phyloP scores from a whole-genome alignment of 1,140 invertebrate genomes.

The Drosophila tropicalis region DNA sequence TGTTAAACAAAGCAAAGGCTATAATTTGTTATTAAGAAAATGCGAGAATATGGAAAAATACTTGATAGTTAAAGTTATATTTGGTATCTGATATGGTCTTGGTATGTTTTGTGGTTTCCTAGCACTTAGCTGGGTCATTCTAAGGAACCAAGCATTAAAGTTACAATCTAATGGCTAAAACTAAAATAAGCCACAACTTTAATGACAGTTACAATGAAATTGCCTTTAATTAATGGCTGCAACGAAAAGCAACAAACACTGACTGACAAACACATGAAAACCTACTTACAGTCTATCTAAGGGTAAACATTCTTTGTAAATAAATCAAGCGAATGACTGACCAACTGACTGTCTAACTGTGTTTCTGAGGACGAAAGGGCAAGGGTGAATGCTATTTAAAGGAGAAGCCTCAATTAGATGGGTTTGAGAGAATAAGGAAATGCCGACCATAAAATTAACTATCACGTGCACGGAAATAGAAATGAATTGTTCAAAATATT shows the following conservation, averaged over 20 bases:
- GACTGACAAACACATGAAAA: neutral
- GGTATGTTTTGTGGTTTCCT: neutral
- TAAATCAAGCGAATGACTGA: slow-evolving; percentile 16
- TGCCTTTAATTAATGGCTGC: slow-evolving; percentile 25
- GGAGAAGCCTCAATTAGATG: neutral
- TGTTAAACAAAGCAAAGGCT: no score
- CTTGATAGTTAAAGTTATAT: no score
- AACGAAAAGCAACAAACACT: slow-evolving; percentile 6
- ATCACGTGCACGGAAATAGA: slow-evolving; percentile 10
- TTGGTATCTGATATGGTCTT: neutral
- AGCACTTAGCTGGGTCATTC: neutral
- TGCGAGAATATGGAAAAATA: no score
- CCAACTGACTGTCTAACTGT: neutral
- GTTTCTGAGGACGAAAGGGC: neutral
- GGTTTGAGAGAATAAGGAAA: neutral
- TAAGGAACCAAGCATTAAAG: neutral
- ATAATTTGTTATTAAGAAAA: no score
- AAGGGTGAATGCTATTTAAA: slow-evolving; percentile 24
- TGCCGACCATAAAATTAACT: neutral
- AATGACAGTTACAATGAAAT: slow-evolving; percentile 20
- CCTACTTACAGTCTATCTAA: neutral
- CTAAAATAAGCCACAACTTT: slow-evolving; percentile 17
- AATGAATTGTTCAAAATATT: slow-evolving; percentile 10
- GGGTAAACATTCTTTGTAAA: slow-evolving; percentile 21
- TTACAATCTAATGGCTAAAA: neutral